These are phyloP conservation scores for Merluccius polli DNA, from an alignment of 2,797 vertebrate genomes.

Conservation along the genomic window DNA sequence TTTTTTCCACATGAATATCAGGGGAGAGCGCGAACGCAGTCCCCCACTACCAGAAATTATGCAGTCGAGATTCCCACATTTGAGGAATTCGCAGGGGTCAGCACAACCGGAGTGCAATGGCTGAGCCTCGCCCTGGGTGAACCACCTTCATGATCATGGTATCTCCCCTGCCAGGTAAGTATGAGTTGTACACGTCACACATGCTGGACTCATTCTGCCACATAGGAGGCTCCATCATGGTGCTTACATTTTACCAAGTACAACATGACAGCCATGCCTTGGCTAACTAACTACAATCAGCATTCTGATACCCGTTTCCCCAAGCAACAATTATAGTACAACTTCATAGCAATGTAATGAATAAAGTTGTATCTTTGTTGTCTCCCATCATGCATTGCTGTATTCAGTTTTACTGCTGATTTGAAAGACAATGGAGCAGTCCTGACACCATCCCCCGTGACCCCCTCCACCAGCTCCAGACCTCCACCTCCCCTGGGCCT, in stretches of 20 bases:
- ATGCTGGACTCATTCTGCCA: rapidly evolving
- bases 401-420: too few relatives aligned
- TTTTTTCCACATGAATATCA: conserved; percentile 31
- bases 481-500: too few relatives aligned
- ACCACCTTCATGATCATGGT: conserved; percentile 12
- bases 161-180: conserved; percentile 38
- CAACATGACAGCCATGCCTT: too few relatives aligned
- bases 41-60: too few relatives aligned
- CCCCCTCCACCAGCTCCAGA: too few relatives aligned
- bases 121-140: conserved; percentile 35
- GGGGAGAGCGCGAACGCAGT: conserved; percentile 41
- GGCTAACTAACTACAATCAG: neutral
- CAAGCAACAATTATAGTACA: neutral
- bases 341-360: neutral
- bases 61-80: too few relatives aligned
- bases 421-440: too few relatives aligned
- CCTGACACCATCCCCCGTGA: too few relatives aligned
- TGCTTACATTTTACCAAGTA: neutral
- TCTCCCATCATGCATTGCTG: too few relatives aligned
- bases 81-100: too few relatives aligned
- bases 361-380: neutral
- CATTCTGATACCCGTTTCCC: neutral
- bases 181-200: neutral
- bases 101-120: too few relatives aligned
- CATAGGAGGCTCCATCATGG: neutral